phyloP scores from a whole-genome alignment of 2,888 invertebrate species.

The Pollenia amentaria region DNA sequence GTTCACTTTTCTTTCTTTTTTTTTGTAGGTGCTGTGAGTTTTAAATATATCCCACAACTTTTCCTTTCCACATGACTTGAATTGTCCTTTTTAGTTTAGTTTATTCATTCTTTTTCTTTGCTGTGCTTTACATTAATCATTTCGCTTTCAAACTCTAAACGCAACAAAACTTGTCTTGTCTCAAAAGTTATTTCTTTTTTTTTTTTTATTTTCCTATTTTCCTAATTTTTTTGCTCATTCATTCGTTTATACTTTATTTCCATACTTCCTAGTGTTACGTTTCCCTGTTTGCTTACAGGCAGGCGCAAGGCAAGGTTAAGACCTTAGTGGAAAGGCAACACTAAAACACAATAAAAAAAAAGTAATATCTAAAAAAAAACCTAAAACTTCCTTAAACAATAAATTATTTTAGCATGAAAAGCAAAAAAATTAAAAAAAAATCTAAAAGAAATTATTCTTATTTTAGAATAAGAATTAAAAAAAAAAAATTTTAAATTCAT shows the following conservation, averaged over 20 bases:
- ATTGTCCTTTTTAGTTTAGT: constrained; percentile 68
- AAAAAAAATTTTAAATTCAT: constrained; percentile 22
- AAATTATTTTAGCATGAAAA: constrained; percentile 64
- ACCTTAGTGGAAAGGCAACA: constrained; percentile 23
- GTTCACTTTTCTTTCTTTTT: constrained; percentile 13
- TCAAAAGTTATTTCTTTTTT: constrained; percentile 42
- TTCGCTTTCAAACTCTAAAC: constrained; percentile 68
- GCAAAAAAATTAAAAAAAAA: constrained; percentile 10
- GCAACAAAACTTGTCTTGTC: constrained; percentile 73
- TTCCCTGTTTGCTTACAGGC: constrained; percentile 36
- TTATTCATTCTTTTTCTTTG: constrained; percentile 18
- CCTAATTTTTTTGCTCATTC: constrained; percentile 39
- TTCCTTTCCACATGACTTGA: constrained; percentile 76
- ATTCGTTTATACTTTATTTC: constrained; percentile 62
- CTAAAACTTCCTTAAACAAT: constrained; percentile 70
- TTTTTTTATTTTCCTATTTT: neutral
- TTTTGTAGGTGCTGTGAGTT: constrained; percentile 26
- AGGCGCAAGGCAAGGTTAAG: constrained; percentile 47
- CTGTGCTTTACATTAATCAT: constrained; percentile 67
- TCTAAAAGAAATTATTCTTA: constrained; percentile 48
- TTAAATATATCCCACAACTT: constrained; percentile 71
- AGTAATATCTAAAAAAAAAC: constrained; percentile 38
- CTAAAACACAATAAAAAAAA: neutral
- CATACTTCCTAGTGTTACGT: constrained; percentile 56
- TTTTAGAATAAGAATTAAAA: constrained; percentile 39